Base-by-base conservation (phyloP, 2,113 vertebrate species). In the Eira barbara region DNA sequence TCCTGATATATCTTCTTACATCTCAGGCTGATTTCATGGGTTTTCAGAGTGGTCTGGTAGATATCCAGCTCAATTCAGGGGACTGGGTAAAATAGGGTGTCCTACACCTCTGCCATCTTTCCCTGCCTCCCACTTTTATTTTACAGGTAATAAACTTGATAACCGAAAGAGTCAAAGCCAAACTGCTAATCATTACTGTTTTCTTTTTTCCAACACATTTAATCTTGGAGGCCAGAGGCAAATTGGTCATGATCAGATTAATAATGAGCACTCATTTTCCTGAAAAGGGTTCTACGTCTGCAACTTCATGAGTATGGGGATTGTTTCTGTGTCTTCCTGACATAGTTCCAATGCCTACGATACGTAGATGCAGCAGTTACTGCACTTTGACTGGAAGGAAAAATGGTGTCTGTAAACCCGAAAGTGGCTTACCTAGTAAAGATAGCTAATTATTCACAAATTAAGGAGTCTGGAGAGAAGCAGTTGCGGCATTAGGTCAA, bases 401-500 rank as follows among this genome's bases (percentile, higher is more conserved):
- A 59, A 69, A 42, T 52, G 45, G 69, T 45, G 3, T 4, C 29
- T 29, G 17, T 14, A 67, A 42, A 47, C 5, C 14, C n/a, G 8
- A 83, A 90, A 45, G 23, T 92, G 20, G 4, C 12, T 61, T 84
- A 21, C 4, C 23, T 71, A 20, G 39, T 74, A 76, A 69, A 88
- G 25, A 83, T 29, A 7, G 49, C 49, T 65, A 81, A 36, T 57
- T 81, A 76, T 17, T 84, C 42, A 42, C 42, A 84, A 90, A 69
- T 21, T 57, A 15, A 59, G 8, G 61, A 45, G 6, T 39, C n/a
- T 52, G 29, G n/a, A 52, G 45, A 74, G n/a, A 79, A 7, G 23
- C 21, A 17, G 1, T 42, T 84, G 3, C 0, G 18, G 3, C 1
- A 7, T 31, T 74, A 1, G 17, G 7, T 55, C 71, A 52, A 3